phyloP scores from a whole-genome alignment of 2,113 vertebrate genomes.

The Numida meleagris region DNA sequence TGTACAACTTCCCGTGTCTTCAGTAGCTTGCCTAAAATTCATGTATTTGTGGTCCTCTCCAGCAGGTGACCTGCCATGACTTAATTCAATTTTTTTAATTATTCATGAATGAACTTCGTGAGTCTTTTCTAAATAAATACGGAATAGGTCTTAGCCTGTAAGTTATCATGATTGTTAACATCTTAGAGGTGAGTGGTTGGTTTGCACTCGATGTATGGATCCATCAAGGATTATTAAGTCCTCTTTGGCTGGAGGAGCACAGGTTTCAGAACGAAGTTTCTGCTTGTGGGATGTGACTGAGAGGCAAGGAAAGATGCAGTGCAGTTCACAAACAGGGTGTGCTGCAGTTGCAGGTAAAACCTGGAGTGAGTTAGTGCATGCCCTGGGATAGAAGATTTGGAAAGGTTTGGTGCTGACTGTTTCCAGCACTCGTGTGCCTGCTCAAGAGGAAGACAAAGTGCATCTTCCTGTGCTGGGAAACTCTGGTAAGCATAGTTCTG shows the following conservation, averaged over 20 bases:
- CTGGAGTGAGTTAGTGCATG: fast-evolving
- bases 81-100: background rate
- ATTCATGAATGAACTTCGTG: background rate
- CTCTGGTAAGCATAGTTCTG: background rate
- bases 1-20: background rate
- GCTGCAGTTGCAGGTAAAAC: background rate
- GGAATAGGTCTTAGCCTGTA: background rate
- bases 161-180: background rate
- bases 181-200: background rate
- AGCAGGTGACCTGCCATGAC: background rate
- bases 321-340: background rate
- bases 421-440: background rate
- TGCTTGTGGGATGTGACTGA: background rate
- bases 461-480: background rate
- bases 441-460: background rate
- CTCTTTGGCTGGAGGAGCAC: background rate
- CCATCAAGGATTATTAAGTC: background rate
- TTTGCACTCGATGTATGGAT: background rate
- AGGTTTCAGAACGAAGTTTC: background rate
- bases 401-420: background rate
- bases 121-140: background rate
- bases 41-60: background rate
- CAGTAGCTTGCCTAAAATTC: background rate
- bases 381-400: background rate
- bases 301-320: background rate